These are phyloP conservation scores for Acropternis orthonyx DNA, from an alignment of 2,797 vertebrate species.

Conservation along the genomic window DNA sequence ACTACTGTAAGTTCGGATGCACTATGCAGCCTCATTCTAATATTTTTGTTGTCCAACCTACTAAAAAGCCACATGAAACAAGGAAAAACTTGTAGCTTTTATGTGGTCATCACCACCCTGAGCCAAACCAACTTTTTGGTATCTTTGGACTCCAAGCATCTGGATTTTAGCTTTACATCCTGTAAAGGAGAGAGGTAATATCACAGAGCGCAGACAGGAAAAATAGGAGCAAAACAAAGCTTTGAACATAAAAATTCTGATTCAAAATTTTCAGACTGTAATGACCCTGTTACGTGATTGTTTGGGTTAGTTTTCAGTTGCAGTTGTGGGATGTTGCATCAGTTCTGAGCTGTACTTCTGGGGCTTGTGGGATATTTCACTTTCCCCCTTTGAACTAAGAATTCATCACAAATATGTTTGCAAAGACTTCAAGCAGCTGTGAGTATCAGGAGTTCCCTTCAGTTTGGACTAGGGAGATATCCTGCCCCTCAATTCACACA, in stretches of 20 bases:
- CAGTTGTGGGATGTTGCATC: background rate
- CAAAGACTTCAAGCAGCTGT: background rate
- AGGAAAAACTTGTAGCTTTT: constrained; percentile 50
- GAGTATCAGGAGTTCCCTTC: background rate
- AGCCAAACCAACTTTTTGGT: constrained; percentile 65
- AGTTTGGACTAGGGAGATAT: background rate
- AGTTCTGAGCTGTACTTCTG: background rate
- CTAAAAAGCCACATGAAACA: constrained; percentile 70
- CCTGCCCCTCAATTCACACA: background rate
- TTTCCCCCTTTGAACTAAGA: background rate
- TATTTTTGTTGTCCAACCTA: constrained; percentile 55
- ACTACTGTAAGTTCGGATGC: background rate
- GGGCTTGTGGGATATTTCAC: background rate
- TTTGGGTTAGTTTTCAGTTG: constrained; percentile 50
- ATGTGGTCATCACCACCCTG: constrained; percentile 49
- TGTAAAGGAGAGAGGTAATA: constrained; percentile 36
- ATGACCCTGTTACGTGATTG: background rate
- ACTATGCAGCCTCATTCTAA: background rate
- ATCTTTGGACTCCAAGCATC: constrained; percentile 60
- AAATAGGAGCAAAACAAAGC: constrained; percentile 36
- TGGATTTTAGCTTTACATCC: constrained; percentile 55
- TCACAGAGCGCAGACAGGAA: constrained; percentile 40
- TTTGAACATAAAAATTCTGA: constrained; percentile 38
- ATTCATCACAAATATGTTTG: background rate
- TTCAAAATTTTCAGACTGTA: constrained; percentile 43